These are phyloP conservation scores for Lerema accius DNA, from an alignment of 1,140 invertebrate species.

Conservation along the genomic window DNA sequence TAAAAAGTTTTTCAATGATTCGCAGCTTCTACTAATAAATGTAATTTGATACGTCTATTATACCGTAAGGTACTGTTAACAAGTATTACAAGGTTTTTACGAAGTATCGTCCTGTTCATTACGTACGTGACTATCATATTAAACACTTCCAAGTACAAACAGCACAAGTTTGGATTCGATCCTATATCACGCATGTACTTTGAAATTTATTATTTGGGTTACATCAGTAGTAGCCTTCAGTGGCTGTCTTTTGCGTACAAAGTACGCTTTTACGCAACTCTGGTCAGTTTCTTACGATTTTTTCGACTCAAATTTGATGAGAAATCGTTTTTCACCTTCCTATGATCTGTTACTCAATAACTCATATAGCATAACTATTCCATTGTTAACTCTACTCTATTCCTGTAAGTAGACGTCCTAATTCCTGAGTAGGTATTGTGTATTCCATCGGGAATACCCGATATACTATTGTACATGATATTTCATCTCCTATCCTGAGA, in stretches of 20 bases:
- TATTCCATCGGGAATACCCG: no score
- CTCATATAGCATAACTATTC: no score
- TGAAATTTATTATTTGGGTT: conserved; percentile 5
- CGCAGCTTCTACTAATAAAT: background rate
- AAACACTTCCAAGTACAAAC: conserved; percentile 1
- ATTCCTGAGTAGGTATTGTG: no score
- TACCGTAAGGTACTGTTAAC: conserved; percentile 17
- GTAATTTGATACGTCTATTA: background rate
- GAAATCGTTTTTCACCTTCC: conserved; percentile 10
- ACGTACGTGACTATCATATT: conserved; percentile 13
- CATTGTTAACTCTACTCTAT: no score
- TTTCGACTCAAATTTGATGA: background rate
- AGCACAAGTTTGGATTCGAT: conserved; percentile 9
- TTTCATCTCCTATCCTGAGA: no score
- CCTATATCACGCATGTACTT: conserved; percentile 15
- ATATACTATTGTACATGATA: no score
- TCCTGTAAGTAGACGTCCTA: no score
- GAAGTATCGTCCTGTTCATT: conserved; percentile 10
- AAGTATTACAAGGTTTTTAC: conserved; percentile 25
- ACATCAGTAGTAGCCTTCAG: background rate
- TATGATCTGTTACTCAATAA: no score
- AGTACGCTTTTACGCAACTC: background rate
- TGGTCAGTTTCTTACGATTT: background rate
- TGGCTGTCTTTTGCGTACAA: background rate
- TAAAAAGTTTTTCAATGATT: background rate